Base-by-base conservation (phyloP, 2,113 vertebrate species). In the Seriola aureovittata region DNA sequence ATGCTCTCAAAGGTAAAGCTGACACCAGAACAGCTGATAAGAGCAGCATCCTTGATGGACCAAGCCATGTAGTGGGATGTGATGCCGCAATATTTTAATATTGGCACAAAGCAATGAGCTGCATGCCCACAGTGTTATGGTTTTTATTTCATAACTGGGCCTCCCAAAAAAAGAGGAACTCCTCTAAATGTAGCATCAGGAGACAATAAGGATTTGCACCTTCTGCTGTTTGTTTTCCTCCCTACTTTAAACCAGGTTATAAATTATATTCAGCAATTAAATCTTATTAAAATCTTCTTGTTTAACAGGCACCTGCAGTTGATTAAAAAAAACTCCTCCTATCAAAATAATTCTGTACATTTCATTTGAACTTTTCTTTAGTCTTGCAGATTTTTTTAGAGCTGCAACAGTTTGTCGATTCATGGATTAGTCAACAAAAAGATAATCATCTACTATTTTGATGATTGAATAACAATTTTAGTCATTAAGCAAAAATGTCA, bases 1-100 rank as follows among this genome's bases (percentile, higher is more conserved):
- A 19, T 2, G 8, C 2, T 8, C 55, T 16, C 29, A 42, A 7
- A 46, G 10, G 52, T 54, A 48, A 52, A 85, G 40, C 85, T 89
- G 87, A 87, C 69, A 7, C 38, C 78, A 80, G 85, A 88, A 19
- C 89, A 75, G 85, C 73, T 34, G n/a, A 36, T 17, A 9, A n/a
- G 25, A 38, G 58, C 83, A 44, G 68, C 78, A 34, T 75, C 69
- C 17, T 62, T 60, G 19, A 29, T 72, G 21, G 59, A 70, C 58
- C 60, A 12, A 80, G 23, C 50, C 78, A 4, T 80, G 62, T 14
- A 34, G 11, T 69, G 73, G 80, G 80, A 85, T 76, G 79, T 71
- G 72, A 58, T 91, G 88, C 89, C 72, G 89, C 89, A 93, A 81
- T 90, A 82, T 92, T 91, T 89, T 84, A 89, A 88, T 89, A 87